These are phyloP conservation scores for Pachycephala philippinensis DNA, from an alignment of 2,113 vertebrate species.

Conservation along the genomic window DNA sequence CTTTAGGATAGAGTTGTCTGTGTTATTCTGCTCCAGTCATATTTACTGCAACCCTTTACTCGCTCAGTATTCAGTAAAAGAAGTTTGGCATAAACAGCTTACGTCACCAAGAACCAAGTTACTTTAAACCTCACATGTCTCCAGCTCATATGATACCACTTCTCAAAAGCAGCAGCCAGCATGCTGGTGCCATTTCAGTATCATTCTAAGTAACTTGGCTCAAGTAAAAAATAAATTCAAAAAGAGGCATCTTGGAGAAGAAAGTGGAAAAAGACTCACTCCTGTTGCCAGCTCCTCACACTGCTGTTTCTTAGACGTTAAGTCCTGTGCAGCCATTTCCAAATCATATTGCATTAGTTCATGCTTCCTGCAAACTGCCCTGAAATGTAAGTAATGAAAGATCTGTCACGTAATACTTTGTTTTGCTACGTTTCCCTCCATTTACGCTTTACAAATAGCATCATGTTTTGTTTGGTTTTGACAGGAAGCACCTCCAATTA, in stretches of 20 bases:
- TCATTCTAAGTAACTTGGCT: conserved; percentile 31
- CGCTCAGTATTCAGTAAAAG: background rate
- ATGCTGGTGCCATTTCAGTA: conserved; percentile 1
- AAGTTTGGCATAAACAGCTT: background rate
- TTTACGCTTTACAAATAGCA: background rate
- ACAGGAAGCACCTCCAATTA: background rate
- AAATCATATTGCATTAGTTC: conserved; percentile 93
- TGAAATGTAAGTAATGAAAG: conserved; percentile 55
- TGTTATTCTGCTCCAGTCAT: background rate
- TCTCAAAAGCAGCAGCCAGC: background rate
- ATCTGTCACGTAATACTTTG: background rate
- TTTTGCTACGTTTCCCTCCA: background rate
- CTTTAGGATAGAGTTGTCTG: background rate
- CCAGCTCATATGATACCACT: background rate
- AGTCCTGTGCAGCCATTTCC: conserved; percentile 85
- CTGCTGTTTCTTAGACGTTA: conserved; percentile 91
- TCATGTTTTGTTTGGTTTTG: background rate
- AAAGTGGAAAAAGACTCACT: conserved; percentile 71
- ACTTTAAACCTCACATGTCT: background rate
- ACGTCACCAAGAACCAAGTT: background rate
- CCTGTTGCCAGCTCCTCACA: conserved; percentile 91
- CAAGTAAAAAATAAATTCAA: background rate
- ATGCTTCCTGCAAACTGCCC: conserved; percentile 93
- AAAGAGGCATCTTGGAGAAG: conserved; percentile 12
- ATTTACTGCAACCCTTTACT: background rate